Evolutionary conservation across 2,888 invertebrate genomes (phyloP), one percentile per base, ranked within the genome.

Genomic region (Harpalus rufipes): DNA sequence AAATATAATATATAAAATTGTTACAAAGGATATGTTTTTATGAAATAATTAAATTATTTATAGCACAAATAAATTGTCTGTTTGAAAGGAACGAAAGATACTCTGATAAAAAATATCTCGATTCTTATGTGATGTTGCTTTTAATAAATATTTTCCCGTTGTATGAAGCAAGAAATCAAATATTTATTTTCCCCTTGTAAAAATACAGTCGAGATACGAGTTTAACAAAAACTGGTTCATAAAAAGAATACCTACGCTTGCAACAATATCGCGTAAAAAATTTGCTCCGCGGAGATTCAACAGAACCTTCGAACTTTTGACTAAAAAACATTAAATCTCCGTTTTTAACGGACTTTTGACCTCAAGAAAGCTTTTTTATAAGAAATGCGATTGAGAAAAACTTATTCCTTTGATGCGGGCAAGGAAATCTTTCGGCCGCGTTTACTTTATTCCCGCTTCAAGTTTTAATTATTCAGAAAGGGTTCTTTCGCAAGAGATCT

Each of bases 391-490:
- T 78, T 78, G 84, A 65, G 84, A 84, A 78, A 83, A 84, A 78
- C 63, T 76, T 76, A 84, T 78, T 83, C 65, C 84, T 84, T 84
- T 84, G 84, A 84, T 61, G 84, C 39, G 58, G 72, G 58, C 59
- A 32, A 16, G 74, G 51, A 76, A 84, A 78, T 78, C 78, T 84
- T 78, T 78, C 59, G 84, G 32, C 21, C 63, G 65, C 76, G 78
- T 84, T 78, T 84, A 84, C 84, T 84, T 84, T 78, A 78, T 78
- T 51, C 78, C 16, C 78, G 63, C 51, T 59, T 41, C 72, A 84
- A 84, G 84, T 84, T 84, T 84, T 84, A 84, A 84, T 84, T 84
- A 84, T 84, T 84, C 84, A 84, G 78, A 84, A 84, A 84, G 84
- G 84, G 84, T 84, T 84, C 84, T 65, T 84, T 78, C 84, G 78